phyloP scores from a whole-genome alignment of 2,888 invertebrate species.

The Sphecodes monilicornis region DNA sequence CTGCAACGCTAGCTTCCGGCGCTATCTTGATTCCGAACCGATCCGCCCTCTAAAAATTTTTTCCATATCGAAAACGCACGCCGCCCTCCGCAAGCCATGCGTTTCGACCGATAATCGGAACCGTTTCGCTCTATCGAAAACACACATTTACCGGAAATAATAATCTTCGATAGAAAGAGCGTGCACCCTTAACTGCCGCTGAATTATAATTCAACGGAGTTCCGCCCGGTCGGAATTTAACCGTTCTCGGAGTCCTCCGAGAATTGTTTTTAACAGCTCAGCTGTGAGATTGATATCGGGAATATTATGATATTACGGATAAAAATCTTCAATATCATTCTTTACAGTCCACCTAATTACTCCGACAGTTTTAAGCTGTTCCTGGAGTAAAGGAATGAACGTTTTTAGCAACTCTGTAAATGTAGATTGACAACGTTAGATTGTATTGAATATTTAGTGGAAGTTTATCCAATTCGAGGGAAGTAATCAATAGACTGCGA shows the following conservation, averaged over 20 bases:
- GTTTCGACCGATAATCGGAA: constrained; percentile 60
- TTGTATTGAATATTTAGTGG: no score
- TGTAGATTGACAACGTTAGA: no score
- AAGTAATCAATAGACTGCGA: no score
- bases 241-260: background rate
- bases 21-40: constrained; percentile 69
- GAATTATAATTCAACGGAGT: constrained; percentile 46
- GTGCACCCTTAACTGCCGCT: constrained; percentile 26
- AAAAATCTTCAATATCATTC: background rate
- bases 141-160: constrained; percentile 60
- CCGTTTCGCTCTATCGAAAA: constrained; percentile 63
- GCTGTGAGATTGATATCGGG: background rate
- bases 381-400: background rate
- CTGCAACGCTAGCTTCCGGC: constrained; percentile 66
- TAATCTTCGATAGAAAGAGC: constrained; percentile 38
- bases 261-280: constrained; percentile 34
- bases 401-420: background rate
- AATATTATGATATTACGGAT: background rate
- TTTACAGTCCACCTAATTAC: background rate
- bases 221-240: constrained; percentile 16
- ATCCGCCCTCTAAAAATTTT: constrained; percentile 43
- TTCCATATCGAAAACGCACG: constrained; percentile 51
- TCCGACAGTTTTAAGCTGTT: background rate
- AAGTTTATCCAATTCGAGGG: no score
- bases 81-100: constrained; percentile 30